These are phyloP conservation scores for Mythimna impura DNA, from an alignment of 2,888 invertebrate genomes.

Conservation along the genomic window DNA sequence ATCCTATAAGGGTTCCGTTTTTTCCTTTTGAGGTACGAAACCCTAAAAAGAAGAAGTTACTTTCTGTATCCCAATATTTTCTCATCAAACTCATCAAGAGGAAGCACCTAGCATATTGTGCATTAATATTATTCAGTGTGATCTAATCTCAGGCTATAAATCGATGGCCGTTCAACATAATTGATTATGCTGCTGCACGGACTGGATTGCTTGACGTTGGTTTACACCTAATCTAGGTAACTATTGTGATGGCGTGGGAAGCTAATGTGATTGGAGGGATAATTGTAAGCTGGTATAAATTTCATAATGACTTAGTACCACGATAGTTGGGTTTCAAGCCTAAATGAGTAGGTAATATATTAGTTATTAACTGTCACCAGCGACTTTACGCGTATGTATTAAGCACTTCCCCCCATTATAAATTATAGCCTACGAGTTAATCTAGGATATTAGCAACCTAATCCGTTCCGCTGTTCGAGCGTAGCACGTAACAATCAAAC, in stretches of 20 bases:
- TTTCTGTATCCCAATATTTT: too few relatives aligned
- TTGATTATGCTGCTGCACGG: conserved; percentile 73
- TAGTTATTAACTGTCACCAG: too few relatives aligned
- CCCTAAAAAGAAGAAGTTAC: too few relatives aligned
- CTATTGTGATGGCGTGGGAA: conserved; percentile 57
- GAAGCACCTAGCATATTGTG: conserved; percentile 25
- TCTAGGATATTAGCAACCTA: too few relatives aligned
- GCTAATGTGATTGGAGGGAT: conserved; percentile 22
- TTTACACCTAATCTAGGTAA: conserved; percentile 69
- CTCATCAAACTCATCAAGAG: not conserved
- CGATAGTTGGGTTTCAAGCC: not conserved
- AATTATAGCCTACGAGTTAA: too few relatives aligned
- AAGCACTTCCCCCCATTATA: too few relatives aligned
- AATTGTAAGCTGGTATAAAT: not conserved
- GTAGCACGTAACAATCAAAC: too few relatives aligned
- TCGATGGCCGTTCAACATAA: conserved; percentile 70
- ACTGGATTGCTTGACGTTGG: conserved; percentile 73
- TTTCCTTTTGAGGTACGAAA: too few relatives aligned
- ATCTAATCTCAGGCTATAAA: conserved; percentile 62
- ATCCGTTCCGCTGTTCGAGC: too few relatives aligned
- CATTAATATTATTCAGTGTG: conserved; percentile 57
- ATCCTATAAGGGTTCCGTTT: too few relatives aligned
- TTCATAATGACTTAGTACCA: not conserved
- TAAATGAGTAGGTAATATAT: not conserved
- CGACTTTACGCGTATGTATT: too few relatives aligned